Percentiles rank a stretch among this genome's conserved stretches.
Conservation (phyloP, 1,140 invertebrate species). For the Lordiphosa mommai region DNA sequence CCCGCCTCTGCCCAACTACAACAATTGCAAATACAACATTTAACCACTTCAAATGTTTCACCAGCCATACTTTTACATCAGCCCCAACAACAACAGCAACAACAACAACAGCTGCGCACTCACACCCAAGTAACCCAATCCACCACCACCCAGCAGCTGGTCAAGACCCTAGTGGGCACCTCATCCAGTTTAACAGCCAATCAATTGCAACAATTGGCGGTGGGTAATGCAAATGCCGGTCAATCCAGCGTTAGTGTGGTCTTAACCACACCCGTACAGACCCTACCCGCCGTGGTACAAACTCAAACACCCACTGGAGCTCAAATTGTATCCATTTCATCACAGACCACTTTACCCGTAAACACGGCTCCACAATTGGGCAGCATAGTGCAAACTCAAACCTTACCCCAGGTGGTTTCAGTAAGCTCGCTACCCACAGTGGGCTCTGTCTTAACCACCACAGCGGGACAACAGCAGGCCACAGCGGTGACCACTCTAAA, state of each 20-base stretch:
- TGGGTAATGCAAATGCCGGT: constrained; percentile 19
- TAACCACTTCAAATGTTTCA: constrained; percentile 43
- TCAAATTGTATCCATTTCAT: constrained; percentile 78
- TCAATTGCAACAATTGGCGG: constrained; percentile 62
- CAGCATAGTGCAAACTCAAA: constrained; percentile 76
- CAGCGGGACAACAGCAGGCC: constrained; percentile 61
- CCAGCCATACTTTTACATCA: constrained; percentile 58
- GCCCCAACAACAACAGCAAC: constrained; percentile 21
- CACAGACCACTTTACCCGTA: constrained; percentile 64
- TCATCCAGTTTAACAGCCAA: constrained; percentile 48
- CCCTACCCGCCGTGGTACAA: constrained; percentile 57
- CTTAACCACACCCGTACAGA: constrained; percentile 70
- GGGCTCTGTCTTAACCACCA: constrained; percentile 66
- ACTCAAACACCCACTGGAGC: constrained; percentile 46
- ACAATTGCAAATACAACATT: constrained; percentile 60
- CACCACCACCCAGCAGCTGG: constrained; percentile 60
- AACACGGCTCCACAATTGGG: constrained; percentile 63
- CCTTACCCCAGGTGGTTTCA: constrained; percentile 73
- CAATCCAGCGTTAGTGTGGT: constrained; percentile 75
- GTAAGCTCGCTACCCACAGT: constrained; percentile 66
- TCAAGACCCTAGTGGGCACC: constrained; percentile 73
- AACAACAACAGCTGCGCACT: constrained; percentile 49
- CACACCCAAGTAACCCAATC: constrained; percentile 27
- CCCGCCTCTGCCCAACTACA: constrained; percentile 45
- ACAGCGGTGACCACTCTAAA: constrained; percentile 78